Percentiles rank a stretch among this genome's conserved stretches.
Conservation (phyloP, 1,140 invertebrate genomes). For the Pseudomyrmex pallidus region DNA sequence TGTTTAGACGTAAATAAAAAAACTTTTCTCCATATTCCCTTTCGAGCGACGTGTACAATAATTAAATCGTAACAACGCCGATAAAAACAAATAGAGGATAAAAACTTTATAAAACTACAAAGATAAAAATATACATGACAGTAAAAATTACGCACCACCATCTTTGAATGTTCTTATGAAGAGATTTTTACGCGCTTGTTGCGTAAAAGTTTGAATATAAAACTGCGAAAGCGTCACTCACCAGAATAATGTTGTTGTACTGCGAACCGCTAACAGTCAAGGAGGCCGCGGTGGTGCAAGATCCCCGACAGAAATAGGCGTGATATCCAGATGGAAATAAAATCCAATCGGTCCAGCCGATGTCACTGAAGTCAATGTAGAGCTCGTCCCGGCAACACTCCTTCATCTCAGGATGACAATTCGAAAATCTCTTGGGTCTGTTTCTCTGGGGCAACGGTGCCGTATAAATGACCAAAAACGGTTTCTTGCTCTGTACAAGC, state of each 20-base stretch:
- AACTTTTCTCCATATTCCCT: not conserved
- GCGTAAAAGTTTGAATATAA: not conserved
- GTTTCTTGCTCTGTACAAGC: constrained; percentile 87
- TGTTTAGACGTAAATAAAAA: constrained; percentile 18
- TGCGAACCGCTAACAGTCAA: constrained; percentile 88
- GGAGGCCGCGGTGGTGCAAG: constrained; percentile 89
- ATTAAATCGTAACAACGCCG: not conserved
- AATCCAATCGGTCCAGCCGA: constrained; percentile 96
- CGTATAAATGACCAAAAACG: constrained; percentile 91
- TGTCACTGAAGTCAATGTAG: constrained; percentile 92
- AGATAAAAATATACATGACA: too few relatives aligned
- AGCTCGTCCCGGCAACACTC: constrained; percentile 94
- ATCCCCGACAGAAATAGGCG: constrained; percentile 94
- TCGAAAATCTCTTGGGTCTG: constrained; percentile 88
- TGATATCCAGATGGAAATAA: constrained; percentile 92
- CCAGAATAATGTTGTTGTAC: constrained; percentile 90
- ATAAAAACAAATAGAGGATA: not conserved
- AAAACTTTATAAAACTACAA: too few relatives aligned
- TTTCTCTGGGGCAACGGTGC: constrained; percentile 84
- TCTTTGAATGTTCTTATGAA: too few relatives aligned
- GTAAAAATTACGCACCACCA: too few relatives aligned
- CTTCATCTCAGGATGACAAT: constrained; percentile 89
- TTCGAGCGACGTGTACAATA: not conserved
- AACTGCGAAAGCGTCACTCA: constrained; percentile 81
- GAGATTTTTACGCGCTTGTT: not conserved